Evolutionary conservation across 2,797 vertebrate species (phyloP).

Genomic region (Pelodytes ibericus): DNA sequence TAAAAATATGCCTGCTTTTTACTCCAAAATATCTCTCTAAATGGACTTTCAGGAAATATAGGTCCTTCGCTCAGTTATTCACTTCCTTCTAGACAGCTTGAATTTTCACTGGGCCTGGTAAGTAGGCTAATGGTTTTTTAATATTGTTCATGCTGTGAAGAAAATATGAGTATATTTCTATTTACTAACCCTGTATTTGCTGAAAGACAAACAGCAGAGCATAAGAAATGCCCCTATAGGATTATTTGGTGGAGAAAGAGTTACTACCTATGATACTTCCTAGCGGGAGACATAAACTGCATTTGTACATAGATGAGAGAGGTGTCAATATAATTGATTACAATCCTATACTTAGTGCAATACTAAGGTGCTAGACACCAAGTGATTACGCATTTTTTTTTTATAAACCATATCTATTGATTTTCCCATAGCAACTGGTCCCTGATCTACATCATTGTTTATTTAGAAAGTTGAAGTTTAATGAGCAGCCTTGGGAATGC

Average conservation of each 20-base stretch:
- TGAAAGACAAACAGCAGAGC: neutral
- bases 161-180: conserved; percentile 19
- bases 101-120: neutral
- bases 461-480: conserved; percentile 44
- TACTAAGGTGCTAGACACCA: conserved; percentile 12
- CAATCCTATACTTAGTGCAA: conserved; percentile 22
- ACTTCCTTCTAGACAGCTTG: neutral
- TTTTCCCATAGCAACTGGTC: conserved; percentile 37
- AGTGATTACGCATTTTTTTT: conserved; percentile 51
- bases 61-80: conserved; percentile 11
- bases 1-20: neutral
- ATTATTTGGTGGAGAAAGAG: conserved; percentile 22
- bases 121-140: conserved; percentile 48
- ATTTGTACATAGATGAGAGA: conserved; percentile 39
- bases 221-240: neutral
- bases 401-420: conserved; percentile 55
- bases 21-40: neutral
- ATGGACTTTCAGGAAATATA: conserved; percentile 8
- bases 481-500: conserved; percentile 52
- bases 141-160: conserved; percentile 35
- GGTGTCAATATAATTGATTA: conserved; percentile 51
- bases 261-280: conserved; percentile 28
- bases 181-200: conserved; percentile 30
- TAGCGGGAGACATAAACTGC: conserved; percentile 28
- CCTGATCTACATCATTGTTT: conserved; percentile 54